Base-by-base conservation (phyloP, 2,113 vertebrate species). In the Oxyruncus cristatus region DNA sequence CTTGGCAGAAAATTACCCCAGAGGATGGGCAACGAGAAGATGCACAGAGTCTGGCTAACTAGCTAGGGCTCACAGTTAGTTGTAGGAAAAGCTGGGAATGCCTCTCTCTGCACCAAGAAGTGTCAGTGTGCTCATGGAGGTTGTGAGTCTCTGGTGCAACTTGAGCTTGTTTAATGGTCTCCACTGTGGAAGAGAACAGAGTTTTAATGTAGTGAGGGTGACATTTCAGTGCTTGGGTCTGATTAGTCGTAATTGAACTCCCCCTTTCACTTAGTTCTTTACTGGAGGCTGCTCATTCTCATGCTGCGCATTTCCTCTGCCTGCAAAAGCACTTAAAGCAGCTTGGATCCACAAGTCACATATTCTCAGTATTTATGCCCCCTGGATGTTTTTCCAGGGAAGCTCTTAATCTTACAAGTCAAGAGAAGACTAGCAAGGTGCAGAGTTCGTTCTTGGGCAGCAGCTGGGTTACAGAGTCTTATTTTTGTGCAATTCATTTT, bases 261-360 rank as follows among this genome's bases (percentile, higher is more conserved):
- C 85, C 85, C 77, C 59, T 42, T 23, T n/a, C 39, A 39, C 70
- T 89, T 50, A 53, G 58, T 70, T 37, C 52, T 70, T 83, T 89
- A 4, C 59, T 91, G 78, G 86, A 58, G 46, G 76, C 88, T 94
- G 66, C 67, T 72, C 47, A 12, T 94, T 96, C 72, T 55, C 5
- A 6, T 73, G 47, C 83, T 88, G 47, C 6, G 4, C 55, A 80
- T 91, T 96, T 96, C 81, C 92, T 77, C 59, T 83, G 32, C 70
- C 90, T 92, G 93, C 91, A 89, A 96, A 93, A 97, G 70, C 79
- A 66, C 76, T 96, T 85, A 91, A 56, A 56, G 49, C 75, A 91
- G 56, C 82, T 77, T 72, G 65, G 78, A 78, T 77, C 61, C 76
- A n/a, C 42, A 68, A 12, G n/a, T 86, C 67, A 63, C 50, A 19